Percentiles rank a stretch among this genome's conserved stretches.
Conservation (phyloP, 2,797 vertebrate genomes). For the Champsocephalus esox region DNA sequence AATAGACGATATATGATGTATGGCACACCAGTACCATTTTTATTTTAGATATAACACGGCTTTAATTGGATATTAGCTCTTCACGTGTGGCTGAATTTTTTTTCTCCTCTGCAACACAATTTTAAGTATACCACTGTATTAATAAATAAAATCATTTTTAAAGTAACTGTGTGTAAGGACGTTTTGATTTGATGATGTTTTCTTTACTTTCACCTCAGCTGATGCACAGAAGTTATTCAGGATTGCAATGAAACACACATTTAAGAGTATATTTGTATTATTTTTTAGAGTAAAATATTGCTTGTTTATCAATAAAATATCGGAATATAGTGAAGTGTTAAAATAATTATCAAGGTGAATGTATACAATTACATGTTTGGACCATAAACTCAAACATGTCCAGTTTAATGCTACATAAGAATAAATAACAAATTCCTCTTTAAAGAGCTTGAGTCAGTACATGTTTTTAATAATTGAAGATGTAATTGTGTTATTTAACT, state of each 20-base stretch:
- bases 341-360: background rate
- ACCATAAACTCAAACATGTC: background rate
- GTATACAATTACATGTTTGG: background rate
- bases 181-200: background rate
- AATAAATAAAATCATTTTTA: constrained; percentile 99
- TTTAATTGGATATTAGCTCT: constrained; percentile 94
- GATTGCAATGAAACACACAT: background rate
- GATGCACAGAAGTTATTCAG: background rate
- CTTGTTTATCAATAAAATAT: background rate
- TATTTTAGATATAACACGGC: constrained; percentile 96
- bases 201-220: background rate
- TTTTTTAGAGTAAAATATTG: background rate
- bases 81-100: constrained; percentile 92
- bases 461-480: no score
- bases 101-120: constrained; percentile 91
- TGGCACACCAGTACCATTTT: constrained; percentile 94
- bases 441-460: background rate
- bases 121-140: constrained; percentile 94
- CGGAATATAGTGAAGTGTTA: background rate
- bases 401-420: background rate
- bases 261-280: background rate
- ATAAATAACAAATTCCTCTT: background rate
- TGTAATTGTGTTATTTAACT: no score
- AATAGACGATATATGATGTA: constrained; percentile 99
- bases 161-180: constrained; percentile 82